Evolutionary conservation across 1,140 invertebrate species (phyloP).

Genomic region (Acromyrmex charruanus): DNA sequence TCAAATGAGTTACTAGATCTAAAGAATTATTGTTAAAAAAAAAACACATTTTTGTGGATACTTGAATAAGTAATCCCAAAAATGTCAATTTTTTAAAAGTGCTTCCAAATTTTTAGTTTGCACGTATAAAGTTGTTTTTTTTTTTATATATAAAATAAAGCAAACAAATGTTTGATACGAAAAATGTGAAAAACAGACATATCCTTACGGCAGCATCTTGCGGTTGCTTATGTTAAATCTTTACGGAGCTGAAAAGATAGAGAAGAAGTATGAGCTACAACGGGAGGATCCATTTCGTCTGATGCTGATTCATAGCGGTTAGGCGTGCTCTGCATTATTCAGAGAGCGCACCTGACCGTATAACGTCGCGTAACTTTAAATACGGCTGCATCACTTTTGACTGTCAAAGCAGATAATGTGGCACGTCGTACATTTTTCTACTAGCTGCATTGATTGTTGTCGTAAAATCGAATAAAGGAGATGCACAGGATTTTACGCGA

Average conservation of each 20-base stretch:
- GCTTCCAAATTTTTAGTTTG: too few relatives aligned
- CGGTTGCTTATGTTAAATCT: slow-evolving; percentile 48
- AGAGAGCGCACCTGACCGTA: slow-evolving; percentile 47
- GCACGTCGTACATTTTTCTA: slow-evolving; percentile 25
- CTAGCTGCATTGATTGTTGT: neutral
- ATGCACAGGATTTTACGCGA: neutral
- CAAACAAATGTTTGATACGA: neutral
- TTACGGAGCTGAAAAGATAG: slow-evolving; percentile 45
- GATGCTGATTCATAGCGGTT: slow-evolving; percentile 79
- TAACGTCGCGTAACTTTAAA: slow-evolving; percentile 61
- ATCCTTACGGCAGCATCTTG: neutral
- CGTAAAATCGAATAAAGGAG: slow-evolving; percentile 44
- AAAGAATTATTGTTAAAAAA: too few relatives aligned
- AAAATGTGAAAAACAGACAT: neutral
- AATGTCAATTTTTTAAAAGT: too few relatives aligned
- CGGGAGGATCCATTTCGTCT: slow-evolving; percentile 65
- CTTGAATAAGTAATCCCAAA: too few relatives aligned
- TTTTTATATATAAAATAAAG: neutral
- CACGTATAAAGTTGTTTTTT: neutral
- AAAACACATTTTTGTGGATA: too few relatives aligned
- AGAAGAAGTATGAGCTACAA: slow-evolving; percentile 52
- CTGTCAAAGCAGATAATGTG: slow-evolving; percentile 64
- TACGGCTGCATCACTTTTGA: slow-evolving; percentile 68
- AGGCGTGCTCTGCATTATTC: slow-evolving; percentile 78
- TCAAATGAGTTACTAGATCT: too few relatives aligned